Base-by-base conservation (phyloP, 2,888 invertebrate species). In the Apamea sordens region DNA sequence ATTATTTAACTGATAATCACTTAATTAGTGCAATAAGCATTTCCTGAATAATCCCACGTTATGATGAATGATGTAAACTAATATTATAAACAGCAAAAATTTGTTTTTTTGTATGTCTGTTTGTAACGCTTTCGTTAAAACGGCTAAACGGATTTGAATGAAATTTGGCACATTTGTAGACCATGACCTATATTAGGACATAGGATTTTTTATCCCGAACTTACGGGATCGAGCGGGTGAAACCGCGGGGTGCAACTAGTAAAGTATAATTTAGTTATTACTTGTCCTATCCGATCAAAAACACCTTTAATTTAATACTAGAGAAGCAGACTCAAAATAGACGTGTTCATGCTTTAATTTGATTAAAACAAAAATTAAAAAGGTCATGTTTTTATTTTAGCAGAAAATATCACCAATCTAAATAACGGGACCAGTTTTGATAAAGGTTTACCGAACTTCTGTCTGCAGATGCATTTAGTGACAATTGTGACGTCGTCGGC, bases 361-460 rank as follows among this genome's bases (percentile, higher is more conserved):
- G 18, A 28, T 44, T 7, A 41, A 53, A 59, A 41, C 44, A 13
- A 71, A 10, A 71, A 63, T 41, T 6, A 5, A 10, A 41, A 36
- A 32, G 7, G 18, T n/a, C 36, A 24, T n/a, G 1, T 72, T 56
- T 15, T 44, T 36, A 70, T 8, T 47, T 59, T 21, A 67, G 24
- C 28, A 41, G 59, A 75, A 67, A 41, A 68, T 59, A 8, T 47
- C 56, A n/a, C 0, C 13, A 67, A 69, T 47, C 21, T n/a, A 44
- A 69, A 64, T 64, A 32, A 67, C 15, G n/a, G 15, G 7, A 44
- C 79, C 61, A 61, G 72, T 78, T 78, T 72, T 44, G 67, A 68
- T 78, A 78, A 67, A 79, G 44, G 61, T 53, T 21, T 53, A 44
- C 13, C 21, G 15, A 50, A 72, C 21, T 78, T 59, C 3, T 32